Conservation (phyloP, 2,888 invertebrate species). For the Belgica antarctica region DNA sequence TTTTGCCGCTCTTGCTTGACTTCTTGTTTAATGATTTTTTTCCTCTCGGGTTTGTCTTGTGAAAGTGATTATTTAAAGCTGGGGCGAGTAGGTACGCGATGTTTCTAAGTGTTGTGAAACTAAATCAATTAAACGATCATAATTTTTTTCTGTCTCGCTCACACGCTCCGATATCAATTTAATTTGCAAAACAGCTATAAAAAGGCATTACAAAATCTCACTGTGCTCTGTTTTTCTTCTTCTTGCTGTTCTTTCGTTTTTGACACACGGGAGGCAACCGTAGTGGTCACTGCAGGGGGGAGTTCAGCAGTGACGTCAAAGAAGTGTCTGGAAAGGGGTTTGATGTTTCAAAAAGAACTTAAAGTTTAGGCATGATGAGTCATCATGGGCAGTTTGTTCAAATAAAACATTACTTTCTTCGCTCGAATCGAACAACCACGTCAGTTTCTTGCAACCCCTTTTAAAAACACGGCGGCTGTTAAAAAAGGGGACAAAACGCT, state of each 20-base stretch:
- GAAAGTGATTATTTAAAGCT: slow-evolving; percentile 38
- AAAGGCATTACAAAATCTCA: slow-evolving; percentile 6
- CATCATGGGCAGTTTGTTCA: too few species aligned
- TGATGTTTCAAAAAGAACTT: too few species aligned
- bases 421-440: too few species aligned
- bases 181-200: slow-evolving; percentile 1
- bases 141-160: slow-evolving; percentile 17
- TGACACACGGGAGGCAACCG: slow-evolving; percentile 8
- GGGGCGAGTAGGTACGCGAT: slow-evolving; percentile 21
- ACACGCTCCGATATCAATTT: background rate
- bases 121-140: slow-evolving; percentile 30
- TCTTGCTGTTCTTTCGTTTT: background rate
- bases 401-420: too few species aligned
- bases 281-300: too few species aligned
- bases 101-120: slow-evolving; percentile 28
- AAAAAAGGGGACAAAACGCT: too few species aligned
- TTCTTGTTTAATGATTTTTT: background rate
- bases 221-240: slow-evolving; percentile 8
- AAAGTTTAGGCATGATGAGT: too few species aligned
- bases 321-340: too few species aligned
- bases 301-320: too few species aligned
- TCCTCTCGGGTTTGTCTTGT: slow-evolving; percentile 14
- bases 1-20: background rate
- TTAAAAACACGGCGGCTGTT: too few species aligned
- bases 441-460: too few species aligned